Base-by-base conservation (phyloP, 2,797 vertebrate genomes). In the Gymnocypris eckloni region DNA sequence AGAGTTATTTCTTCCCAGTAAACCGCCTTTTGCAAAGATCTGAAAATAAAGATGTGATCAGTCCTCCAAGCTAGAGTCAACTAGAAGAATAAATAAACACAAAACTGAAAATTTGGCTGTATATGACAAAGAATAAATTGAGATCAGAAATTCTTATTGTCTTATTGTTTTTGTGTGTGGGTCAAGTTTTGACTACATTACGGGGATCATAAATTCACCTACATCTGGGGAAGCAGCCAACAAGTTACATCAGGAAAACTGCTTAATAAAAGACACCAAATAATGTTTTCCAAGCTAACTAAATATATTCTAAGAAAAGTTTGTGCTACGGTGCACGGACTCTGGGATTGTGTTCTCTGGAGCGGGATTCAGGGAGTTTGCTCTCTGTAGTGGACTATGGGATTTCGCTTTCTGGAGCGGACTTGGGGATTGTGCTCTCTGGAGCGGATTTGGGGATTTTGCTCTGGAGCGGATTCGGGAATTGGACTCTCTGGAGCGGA, bases 1-100 rank as follows among this genome's bases (percentile, higher is more conserved):
- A 52, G 39, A 54, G 59, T 56, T 37, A 76, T 52, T 52, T 84
- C 33, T 20, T 43, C 45, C 33, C 33, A 18, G 64, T 67, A 84
- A 43, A 64, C 70, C 13, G 37, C 41, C 41, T 64, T 28, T 76
- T 72, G 28, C 48, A 50, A 54, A 45, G 15, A 22, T 67, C 64
- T 67, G 64, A 37, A 67, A 37, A 16, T 37, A 33, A 6, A 18
- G 48, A 18, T 66, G 4, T 83, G 39, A 59, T 83, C 70, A 75
- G 16, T 64, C 25, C 18, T 75, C 37, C 13, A 45, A 61, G 6
- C 13, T 33, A 37, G 22, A 56, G 48, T 81, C 33, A 78, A 22
- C 64, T n/a, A 78, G 39, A 56, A 28, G 20, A 72, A 25, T 13
- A 67, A 37, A 56, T 82, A 3, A 81, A 70, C 12, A 70, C 18